Base-by-base conservation (phyloP, 2,797 vertebrate species). In the Galaxias olidus region DNA sequence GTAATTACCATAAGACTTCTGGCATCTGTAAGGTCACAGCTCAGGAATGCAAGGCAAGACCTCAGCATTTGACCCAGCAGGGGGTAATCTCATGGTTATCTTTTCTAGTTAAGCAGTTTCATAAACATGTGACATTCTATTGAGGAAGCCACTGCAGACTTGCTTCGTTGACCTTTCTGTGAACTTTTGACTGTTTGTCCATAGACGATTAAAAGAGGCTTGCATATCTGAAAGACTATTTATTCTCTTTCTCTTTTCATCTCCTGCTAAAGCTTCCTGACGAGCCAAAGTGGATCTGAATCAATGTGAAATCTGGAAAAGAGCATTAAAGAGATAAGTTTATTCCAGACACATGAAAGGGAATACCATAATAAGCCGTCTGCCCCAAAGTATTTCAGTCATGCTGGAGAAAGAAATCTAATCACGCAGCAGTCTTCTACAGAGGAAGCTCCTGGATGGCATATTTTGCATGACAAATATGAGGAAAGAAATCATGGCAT, bases 331-430 rank as follows among this genome's bases (percentile, higher is more conserved):
- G 86, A 82, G 87, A 90, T 91, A 88, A 87, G 79, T 90, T 87
- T 89, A 91, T 92, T 91, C 87, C 74, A 85, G 74, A 67, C 86
- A 90, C 88, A 87, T 92, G 89, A 93, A 91, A 93, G 88, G 73
- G 89, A 91, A 92, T 91, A 82, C 70, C 85, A 87, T 90, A 91
- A 84, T 85, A 89, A 89, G 86, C 84, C 71, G 79, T 88, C 86
- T 88, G 85, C 88, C 89, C 85, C 69, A 86, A 86, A 86, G 83
- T 87, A 78, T 84, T 84, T 85, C 81, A 84, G 75, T 81, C 69
- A 50, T 76, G 14, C n/a, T n/a, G 56, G 70, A 75, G 80, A 70
- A 76, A 81, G 83, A 85, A 84, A 87, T 85, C 84, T 88, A 89
- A 91, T 91, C 87, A 87, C 79, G 75, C 75, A 74, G 73, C 82